Percentiles rank a stretch among this genome's conserved stretches.
phyloP scores from a whole-genome alignment of 1,140 invertebrate species.

The Neotoxoptera formosana region DNA sequence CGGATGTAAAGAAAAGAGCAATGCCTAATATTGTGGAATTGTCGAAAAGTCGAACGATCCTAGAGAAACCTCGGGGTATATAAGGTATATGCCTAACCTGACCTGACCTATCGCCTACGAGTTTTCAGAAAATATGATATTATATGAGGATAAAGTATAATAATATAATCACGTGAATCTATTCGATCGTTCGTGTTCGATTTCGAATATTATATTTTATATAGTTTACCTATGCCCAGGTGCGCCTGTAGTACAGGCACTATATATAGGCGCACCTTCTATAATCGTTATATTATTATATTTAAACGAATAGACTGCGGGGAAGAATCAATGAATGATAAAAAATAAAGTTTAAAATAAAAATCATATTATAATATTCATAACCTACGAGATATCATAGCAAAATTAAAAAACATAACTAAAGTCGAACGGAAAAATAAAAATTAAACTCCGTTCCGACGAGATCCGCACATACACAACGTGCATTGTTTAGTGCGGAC shows the following conservation, averaged over 20 bases:
- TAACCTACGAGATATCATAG: background rate
- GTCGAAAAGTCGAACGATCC: background rate
- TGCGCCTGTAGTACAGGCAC: no score
- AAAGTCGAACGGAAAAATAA: background rate
- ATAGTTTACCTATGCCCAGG: no score
- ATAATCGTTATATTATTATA: no score
- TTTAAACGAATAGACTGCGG: background rate
- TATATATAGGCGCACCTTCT: no score
- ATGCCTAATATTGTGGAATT: background rate
- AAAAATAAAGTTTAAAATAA: background rate
- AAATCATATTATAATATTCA: background rate
- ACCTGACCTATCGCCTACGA: background rate
- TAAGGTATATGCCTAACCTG: no score
- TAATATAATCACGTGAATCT: background rate
- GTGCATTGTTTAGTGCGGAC: slow-evolving; percentile 52
- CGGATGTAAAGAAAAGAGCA: background rate
- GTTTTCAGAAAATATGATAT: background rate
- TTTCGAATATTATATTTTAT: background rate
- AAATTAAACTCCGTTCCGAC: background rate
- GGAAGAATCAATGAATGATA: slow-evolving; percentile 23
- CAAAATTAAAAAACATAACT: background rate
- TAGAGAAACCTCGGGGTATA: background rate
- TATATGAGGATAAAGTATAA: no score
- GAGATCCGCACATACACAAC: slow-evolving; percentile 53
- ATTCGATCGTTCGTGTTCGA: background rate